Evolutionary conservation across 1,140 invertebrate species (phyloP).

Genomic region (Aphis gossypii): DNA sequence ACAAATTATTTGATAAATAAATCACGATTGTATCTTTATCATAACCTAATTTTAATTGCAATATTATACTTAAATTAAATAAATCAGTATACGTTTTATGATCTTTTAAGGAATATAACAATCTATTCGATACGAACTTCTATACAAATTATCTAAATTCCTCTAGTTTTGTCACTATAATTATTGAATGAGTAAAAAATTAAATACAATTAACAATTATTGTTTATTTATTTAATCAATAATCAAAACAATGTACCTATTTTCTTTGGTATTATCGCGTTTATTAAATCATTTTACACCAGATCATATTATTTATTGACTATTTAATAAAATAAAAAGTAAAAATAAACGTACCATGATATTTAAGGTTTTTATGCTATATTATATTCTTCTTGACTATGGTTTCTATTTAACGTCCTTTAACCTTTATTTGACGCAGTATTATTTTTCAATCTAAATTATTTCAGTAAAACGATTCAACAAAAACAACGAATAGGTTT

Average conservation of each 20-base stretch:
- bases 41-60: not conserved
- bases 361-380: not conserved
- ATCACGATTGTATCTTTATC: not conserved
- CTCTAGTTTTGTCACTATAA: too few species aligned
- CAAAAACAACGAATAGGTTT: not conserved
- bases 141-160: too few species aligned
- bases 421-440: not conserved
- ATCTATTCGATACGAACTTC: too few species aligned
- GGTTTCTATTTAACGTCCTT: not conserved
- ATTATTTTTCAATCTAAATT: slow-evolving; percentile 35
- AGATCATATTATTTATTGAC: not conserved
- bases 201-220: too few species aligned
- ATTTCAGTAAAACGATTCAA: not conserved
- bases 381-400: not conserved
- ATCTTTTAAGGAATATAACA: not conserved
- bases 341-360: not conserved
- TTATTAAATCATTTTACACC: not conserved
- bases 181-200: too few species aligned
- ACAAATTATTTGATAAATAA: not conserved
- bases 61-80: not conserved
- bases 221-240: too few species aligned
- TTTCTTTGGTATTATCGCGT: too few species aligned
- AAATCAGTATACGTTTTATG: not conserved
- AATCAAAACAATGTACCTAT: too few species aligned
- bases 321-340: not conserved